phyloP scores from a whole-genome alignment of 2,797 vertebrate genomes.

The Chaetodon trifasciatus region DNA sequence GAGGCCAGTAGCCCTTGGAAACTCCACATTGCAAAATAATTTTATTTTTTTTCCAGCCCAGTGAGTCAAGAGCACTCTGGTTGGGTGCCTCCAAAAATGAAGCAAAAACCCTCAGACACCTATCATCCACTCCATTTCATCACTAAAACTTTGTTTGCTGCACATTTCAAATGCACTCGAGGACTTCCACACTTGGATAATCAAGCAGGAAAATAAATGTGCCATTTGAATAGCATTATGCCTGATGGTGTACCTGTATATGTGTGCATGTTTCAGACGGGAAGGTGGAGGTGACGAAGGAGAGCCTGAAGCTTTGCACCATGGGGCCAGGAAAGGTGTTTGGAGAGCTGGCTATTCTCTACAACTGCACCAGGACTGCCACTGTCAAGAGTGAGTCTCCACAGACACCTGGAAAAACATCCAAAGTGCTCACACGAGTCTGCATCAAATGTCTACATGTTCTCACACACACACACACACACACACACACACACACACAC shows the following conservation, averaged over 20 bases:
- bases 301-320: slow-evolving; percentile 95
- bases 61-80: slow-evolving; percentile 51
- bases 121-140: slow-evolving; percentile 60
- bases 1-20: slow-evolving; percentile 33
- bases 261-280: slow-evolving; percentile 88
- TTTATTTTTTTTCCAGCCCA: slow-evolving; percentile 58
- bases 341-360: slow-evolving; percentile 97
- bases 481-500: no score
- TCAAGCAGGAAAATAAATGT: slow-evolving; percentile 36
- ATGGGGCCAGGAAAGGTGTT: slow-evolving; percentile 99
- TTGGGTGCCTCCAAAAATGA: slow-evolving; percentile 54
- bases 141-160: slow-evolving; percentile 44
- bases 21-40: slow-evolving; percentile 56
- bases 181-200: slow-evolving; percentile 26
- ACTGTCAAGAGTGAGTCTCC: slow-evolving; percentile 96
- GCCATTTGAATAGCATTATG: slow-evolving; percentile 37
- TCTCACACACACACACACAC: not conserved
- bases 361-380: slow-evolving; percentile 97
- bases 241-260: slow-evolving; percentile 43
- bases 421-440: slow-evolving; percentile 35
- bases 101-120: slow-evolving; percentile 47
- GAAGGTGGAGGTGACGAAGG: slow-evolving; percentile 97
- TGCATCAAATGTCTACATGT: slow-evolving; percentile 36
- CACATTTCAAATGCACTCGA: slow-evolving; percentile 23
- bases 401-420: slow-evolving; percentile 54